phyloP scores from a whole-genome alignment of 2,113 vertebrate species.

The Candoia aspera region DNA sequence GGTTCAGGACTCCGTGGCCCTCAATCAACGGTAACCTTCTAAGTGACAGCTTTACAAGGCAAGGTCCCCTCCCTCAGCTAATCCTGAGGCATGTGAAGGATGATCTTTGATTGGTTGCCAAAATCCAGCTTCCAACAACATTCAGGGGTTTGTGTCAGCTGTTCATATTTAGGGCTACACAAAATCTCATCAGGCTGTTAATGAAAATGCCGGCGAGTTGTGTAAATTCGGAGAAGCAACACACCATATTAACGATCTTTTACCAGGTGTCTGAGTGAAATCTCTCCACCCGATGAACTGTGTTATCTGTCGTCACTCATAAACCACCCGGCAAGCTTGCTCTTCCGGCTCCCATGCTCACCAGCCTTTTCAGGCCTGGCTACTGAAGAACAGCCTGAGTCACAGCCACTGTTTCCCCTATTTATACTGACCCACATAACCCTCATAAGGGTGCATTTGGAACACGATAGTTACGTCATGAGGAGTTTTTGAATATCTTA shows the following conservation, averaged over 20 bases:
- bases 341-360: not conserved
- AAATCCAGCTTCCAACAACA: constrained; percentile 7
- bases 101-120: constrained; percentile 26
- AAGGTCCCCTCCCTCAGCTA: constrained; percentile 27
- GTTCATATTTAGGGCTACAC: constrained; percentile 14
- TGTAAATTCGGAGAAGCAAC: not conserved
- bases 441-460: not conserved
- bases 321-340: not conserved
- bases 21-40: constrained; percentile 44
- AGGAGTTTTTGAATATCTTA: not conserved
- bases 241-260: not conserved
- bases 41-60: not conserved
- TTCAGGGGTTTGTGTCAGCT: constrained; percentile 10
- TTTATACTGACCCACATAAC: not conserved
- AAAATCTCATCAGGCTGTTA: constrained; percentile 23
- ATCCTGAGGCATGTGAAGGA: constrained; percentile 12
- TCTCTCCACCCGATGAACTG: not conserved
- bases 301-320: not conserved
- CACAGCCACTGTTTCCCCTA: too few species aligned
- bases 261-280: not conserved
- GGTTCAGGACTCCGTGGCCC: constrained; percentile 29
- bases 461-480: not conserved
- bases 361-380: not conserved
- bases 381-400: not conserved
- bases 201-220: not conserved